Conservation (phyloP, 2,888 invertebrate genomes). For the Caenorhabditis parvicauda region DNA sequence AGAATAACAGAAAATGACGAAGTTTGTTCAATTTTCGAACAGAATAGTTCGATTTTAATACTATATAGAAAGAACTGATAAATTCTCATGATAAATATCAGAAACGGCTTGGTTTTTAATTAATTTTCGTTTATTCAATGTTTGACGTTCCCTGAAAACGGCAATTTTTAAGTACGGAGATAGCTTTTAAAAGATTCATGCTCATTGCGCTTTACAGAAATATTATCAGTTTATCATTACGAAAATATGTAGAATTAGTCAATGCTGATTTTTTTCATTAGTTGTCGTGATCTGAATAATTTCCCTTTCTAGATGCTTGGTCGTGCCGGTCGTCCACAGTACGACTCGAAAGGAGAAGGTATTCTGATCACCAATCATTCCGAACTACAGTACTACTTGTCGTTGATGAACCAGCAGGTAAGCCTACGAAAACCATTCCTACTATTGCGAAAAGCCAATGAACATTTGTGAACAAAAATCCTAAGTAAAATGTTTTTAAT, state of each 20-base stretch:
- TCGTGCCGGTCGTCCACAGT: conserved; percentile 94
- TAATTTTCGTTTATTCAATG: too few species aligned
- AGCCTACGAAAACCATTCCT: not conserved
- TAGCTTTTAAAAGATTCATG: not conserved
- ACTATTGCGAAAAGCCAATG: not conserved
- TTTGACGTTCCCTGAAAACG: too few species aligned
- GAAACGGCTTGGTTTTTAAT: not conserved
- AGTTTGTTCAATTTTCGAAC: not conserved
- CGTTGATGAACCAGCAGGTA: conserved; percentile 88
- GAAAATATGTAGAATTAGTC: too few species aligned
- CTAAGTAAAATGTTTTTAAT: not conserved
- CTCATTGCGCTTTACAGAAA: not conserved
- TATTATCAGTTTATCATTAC: not conserved
- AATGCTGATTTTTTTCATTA: too few species aligned
- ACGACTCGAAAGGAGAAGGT: conserved; percentile 93
- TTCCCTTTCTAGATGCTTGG: conserved; percentile 78
- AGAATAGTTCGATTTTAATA: not conserved
- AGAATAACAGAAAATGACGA: not conserved
- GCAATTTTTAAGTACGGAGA: not conserved
- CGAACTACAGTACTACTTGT: conserved; percentile 95
- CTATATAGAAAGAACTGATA: too few species aligned
- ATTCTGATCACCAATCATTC: conserved; percentile 97
- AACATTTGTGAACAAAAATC: conserved; percentile 3
- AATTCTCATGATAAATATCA: too few species aligned
- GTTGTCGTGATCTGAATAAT: too few species aligned